Evolutionary conservation across 2,797 vertebrate genomes (phyloP).

Genomic region (Anabas testudineus): DNA sequence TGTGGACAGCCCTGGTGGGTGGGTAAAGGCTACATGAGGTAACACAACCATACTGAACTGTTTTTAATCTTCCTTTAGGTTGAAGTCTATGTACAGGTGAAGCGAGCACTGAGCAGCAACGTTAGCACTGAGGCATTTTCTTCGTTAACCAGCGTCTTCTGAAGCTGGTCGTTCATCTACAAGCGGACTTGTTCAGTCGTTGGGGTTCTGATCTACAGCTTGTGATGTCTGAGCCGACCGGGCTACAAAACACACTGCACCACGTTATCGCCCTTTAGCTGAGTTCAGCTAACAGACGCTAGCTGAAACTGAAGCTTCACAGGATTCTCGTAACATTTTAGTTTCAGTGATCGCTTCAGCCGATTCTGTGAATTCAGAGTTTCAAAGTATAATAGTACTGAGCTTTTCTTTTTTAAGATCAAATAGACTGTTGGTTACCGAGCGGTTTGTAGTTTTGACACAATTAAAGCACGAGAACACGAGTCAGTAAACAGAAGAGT

Average conservation of each 20-base stretch:
- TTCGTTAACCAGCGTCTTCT: background rate
- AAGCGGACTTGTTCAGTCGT: constrained; percentile 17
- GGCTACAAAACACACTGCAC: background rate
- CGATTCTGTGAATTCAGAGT: no score
- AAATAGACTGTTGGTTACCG: background rate
- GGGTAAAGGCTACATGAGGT: constrained; percentile 83
- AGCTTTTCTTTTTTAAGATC: background rate
- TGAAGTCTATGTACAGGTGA: constrained; percentile 77
- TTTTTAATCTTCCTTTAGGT: constrained; percentile 33
- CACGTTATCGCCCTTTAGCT: background rate
- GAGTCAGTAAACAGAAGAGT: background rate
- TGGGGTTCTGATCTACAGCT: background rate
- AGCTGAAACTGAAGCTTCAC: constrained; percentile 20
- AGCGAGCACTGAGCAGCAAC: background rate
- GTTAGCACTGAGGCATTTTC: background rate
- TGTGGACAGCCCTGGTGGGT: constrained; percentile 62
- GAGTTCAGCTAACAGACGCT: constrained; percentile 8
- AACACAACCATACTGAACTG: constrained; percentile 80
- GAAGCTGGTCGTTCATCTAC: constrained; percentile 10
- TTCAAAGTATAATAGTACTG: background rate
- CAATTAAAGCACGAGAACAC: background rate
- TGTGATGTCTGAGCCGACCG: background rate
- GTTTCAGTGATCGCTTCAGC: background rate
- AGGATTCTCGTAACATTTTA: background rate
- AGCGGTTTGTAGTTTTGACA: background rate